phyloP scores from a whole-genome alignment of 2,888 invertebrate species.

The Ephialtes manifestator region DNA sequence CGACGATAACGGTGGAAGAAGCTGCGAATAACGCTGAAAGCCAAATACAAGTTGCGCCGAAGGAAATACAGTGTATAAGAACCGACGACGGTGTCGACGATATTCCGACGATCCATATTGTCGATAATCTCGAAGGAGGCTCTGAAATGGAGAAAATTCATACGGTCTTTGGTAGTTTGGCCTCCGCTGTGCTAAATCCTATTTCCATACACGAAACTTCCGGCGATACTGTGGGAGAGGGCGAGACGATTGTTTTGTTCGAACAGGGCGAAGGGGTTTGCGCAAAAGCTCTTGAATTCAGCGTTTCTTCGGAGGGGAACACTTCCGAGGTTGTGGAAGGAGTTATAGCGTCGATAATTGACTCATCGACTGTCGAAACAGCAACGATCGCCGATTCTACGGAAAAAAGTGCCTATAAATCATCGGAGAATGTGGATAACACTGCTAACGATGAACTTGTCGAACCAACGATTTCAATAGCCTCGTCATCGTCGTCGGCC shows the following conservation, averaged over 20 bases:
- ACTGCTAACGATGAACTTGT: background rate
- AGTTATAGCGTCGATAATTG: conserved; percentile 59
- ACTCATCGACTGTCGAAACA: conserved; percentile 22
- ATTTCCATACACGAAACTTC: conserved; percentile 58
- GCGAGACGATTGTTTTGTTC: conserved; percentile 68
- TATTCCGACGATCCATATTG: conserved; percentile 83
- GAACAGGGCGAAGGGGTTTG: conserved; percentile 58
- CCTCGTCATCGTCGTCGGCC: background rate
- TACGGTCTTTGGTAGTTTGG: conserved; percentile 68
- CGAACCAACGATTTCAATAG: background rate
- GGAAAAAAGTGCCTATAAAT: background rate
- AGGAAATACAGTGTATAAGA: conserved; percentile 77
- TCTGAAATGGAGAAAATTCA: conserved; percentile 70
- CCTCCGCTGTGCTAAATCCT: conserved; percentile 64
- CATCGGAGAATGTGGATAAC: conserved; percentile 4
- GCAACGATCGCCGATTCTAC: conserved; percentile 1
- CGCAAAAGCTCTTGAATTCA: conserved; percentile 58
- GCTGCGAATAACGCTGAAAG: background rate
- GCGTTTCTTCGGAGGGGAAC: conserved; percentile 2
- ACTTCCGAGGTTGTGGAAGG: conserved; percentile 47
- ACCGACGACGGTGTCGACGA: conserved; percentile 76
- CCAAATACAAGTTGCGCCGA: background rate
- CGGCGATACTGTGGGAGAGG: conserved; percentile 39
- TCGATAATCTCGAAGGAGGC: conserved; percentile 81
- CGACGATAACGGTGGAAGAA: background rate